Evolutionary conservation across 2,797 vertebrate genomes (phyloP), one percentile per base, ranked within the genome.

Genomic region (Coilia nasus): DNA sequence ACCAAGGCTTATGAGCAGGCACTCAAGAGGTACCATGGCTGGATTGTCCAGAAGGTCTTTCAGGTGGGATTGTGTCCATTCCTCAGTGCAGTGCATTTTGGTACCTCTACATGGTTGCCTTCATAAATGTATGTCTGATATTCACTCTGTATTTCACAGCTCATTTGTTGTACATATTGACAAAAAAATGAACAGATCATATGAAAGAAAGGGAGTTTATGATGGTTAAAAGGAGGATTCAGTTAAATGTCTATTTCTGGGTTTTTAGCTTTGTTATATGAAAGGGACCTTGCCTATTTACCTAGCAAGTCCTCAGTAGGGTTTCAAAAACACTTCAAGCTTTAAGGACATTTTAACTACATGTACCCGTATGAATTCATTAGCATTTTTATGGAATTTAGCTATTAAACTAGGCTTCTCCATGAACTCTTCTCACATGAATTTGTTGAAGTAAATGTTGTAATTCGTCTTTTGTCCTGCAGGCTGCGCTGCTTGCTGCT

Each of bases 1-100:
- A 92, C 96, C 91, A 98, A 97, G 88, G 98, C 98, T n/a, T 99
- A 99, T 0, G 97, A 99, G 82, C 92, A 97, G 0, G 95, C 98
- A 0, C 95, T 99, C 75, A 97, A 97, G 94, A 97, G 90, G 81
- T 99, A 99, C 90, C 98, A 99, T 0, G 97, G 98, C 89, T 99
- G 97, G 97, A 62, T 99, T 0, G 96, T 98, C 67, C 97, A 98
- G 87, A 98, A 97, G 87, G 89, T 99, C 87, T 99, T 99, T 91
- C 91, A 89, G 83, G 98, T 99, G 89, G 96, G 96, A 0, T 78
- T 78, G 35, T 19, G 17, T 78, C 19, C 14, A 31, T 71, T 35
- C 35, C 0, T 6, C 28, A 6, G 17, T 35, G 3, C 25, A 35
- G 17, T 14, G 15, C 2, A 44, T 41, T 21, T 17, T 21, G 5